Percentiles rank a stretch among this genome's conserved stretches.
Conservation (phyloP, 2,888 invertebrate genomes). For the Cheilosia scutellata region DNA sequence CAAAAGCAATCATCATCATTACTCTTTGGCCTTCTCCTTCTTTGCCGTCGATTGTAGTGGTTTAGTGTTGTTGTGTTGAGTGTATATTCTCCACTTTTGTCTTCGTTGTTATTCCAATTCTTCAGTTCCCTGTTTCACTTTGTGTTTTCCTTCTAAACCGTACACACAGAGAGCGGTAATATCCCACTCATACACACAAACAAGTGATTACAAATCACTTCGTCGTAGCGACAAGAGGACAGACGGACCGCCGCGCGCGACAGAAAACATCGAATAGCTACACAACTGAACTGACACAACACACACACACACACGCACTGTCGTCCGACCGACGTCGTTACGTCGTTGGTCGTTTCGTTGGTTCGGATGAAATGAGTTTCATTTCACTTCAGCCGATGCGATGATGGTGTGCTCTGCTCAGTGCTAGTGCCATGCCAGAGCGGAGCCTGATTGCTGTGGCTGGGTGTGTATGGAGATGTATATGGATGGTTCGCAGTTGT, state of each 20-base stretch:
- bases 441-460: neutral
- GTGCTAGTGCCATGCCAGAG: neutral
- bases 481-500: constrained; percentile 20
- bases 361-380: constrained; percentile 56
- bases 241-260: constrained; percentile 21
- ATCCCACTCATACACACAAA: constrained; percentile 21
- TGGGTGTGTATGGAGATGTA: neutral
- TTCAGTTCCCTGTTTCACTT: constrained; percentile 40
- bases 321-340: constrained; percentile 20
- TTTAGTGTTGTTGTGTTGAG: constrained; percentile 23
- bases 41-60: constrained; percentile 35
- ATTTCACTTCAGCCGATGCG: constrained; percentile 43
- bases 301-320: constrained; percentile 7
- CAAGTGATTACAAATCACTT: constrained; percentile 50
- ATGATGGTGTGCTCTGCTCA: neutral
- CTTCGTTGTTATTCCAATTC: constrained; percentile 49
- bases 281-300: constrained; percentile 4
- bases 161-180: neutral
- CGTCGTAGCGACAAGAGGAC: constrained; percentile 30
- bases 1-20: constrained; percentile 76
- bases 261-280: constrained; percentile 5
- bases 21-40: constrained; percentile 69
- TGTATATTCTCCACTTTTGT: constrained; percentile 19
- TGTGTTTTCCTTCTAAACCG: constrained; percentile 53
- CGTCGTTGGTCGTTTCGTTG: constrained; percentile 50